Percentiles rank a stretch among this genome's conserved stretches.
Evolutionary conservation across 2,113 vertebrate species (phyloP).

Genomic region (Hemicordylus capensis): DNA sequence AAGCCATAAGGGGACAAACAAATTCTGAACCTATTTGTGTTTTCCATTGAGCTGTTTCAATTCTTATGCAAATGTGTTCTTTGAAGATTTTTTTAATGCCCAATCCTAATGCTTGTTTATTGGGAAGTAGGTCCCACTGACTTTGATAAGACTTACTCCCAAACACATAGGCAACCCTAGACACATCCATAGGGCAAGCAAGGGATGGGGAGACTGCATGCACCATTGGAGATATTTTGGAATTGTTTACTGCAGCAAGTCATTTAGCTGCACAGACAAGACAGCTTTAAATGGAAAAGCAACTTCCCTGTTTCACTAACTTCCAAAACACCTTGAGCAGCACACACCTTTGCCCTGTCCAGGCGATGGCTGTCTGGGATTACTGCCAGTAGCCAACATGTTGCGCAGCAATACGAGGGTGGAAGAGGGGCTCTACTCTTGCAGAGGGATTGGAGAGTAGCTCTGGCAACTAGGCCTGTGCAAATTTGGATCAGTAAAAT

Average conservation of each 20-base stretch:
- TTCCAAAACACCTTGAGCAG: too few relatives aligned
- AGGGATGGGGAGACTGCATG: not conserved
- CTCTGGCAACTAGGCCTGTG: too few relatives aligned
- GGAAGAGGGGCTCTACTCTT: conserved; percentile 4
- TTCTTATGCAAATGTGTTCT: conserved; percentile 57
- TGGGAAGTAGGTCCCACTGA: not conserved
- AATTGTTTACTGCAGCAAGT: not conserved
- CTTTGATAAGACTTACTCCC: not conserved
- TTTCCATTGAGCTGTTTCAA: conserved; percentile 54
- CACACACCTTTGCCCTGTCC: too few relatives aligned
- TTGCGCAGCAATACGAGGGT: too few relatives aligned
- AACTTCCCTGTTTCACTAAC: not conserved
- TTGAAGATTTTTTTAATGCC: conserved; percentile 41
- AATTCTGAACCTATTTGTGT: conserved; percentile 64
- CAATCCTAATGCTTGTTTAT: not conserved
- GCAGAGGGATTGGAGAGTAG: too few relatives aligned
- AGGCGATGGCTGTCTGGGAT: not conserved
- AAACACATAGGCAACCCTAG: not conserved
- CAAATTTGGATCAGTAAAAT: too few relatives aligned
- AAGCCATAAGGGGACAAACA: conserved; percentile 59
- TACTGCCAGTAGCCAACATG: not conserved
- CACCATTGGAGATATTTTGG: not conserved
- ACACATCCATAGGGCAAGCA: not conserved
- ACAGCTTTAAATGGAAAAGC: not conserved
- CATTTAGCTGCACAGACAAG: not conserved